Conservation (phyloP, 2,797 vertebrate genomes). For the Poeciliopsis paucimaculata region DNA sequence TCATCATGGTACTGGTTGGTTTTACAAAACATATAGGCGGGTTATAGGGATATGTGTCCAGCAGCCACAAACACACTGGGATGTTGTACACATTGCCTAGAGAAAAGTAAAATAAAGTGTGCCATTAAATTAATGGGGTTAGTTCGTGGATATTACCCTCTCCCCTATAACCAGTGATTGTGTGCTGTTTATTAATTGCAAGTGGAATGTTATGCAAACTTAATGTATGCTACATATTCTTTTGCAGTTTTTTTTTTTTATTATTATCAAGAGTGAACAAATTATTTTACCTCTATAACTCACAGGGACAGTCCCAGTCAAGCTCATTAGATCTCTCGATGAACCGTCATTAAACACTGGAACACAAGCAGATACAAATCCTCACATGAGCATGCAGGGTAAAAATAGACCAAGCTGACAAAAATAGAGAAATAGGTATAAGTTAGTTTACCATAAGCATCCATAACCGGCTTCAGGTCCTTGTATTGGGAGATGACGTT, state of each 20-base stretch:
- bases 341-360: slow-evolving; percentile 97
- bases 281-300: slow-evolving; percentile 89
- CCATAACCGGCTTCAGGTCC: slow-evolving; percentile 96
- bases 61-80: slow-evolving; percentile 95
- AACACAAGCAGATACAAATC: slow-evolving; percentile 26
- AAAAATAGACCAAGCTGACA: background rate
- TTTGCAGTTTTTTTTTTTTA: background rate
- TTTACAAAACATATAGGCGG: slow-evolving; percentile 99
- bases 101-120: slow-evolving; percentile 19
- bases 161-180: background rate
- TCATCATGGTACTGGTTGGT: slow-evolving; percentile 98
- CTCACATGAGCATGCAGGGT: background rate
- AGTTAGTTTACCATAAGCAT: slow-evolving; percentile 88
- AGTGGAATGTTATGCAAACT: background rate
- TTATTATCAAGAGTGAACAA: background rate
- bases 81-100: slow-evolving; percentile 97
- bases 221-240: background rate
- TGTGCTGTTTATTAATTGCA: background rate
- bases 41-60: slow-evolving; percentile 98
- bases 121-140: background rate
- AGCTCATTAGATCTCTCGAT: slow-evolving; percentile 93
- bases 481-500: slow-evolving; percentile 94
- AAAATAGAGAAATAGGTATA: background rate
- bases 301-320: slow-evolving; percentile 96
- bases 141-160: background rate